A percentile compares a stretch with the other conserved stretches of the same genome.
Conservation (phyloP, 2,888 invertebrate genomes). For the Iselma pallidipennis region DNA sequence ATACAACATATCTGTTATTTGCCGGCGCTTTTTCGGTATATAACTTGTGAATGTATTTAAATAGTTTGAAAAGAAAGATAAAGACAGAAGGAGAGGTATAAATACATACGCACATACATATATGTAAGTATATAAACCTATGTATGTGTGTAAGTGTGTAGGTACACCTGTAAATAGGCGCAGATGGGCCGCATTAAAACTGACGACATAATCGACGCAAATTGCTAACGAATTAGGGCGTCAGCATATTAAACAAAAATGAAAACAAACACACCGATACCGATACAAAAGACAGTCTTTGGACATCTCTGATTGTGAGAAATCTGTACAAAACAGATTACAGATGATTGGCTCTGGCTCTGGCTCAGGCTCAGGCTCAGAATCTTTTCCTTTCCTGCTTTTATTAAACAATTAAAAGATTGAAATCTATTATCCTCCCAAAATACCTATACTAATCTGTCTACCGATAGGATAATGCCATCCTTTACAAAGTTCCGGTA, state of each 20-base stretch:
- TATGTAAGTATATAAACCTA: not conserved
- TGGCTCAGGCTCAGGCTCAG: slow-evolving; percentile 4
- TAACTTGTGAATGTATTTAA: slow-evolving; percentile 13
- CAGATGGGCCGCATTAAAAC: slow-evolving; percentile 17
- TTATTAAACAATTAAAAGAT: not conserved
- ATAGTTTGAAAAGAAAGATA: slow-evolving; percentile 8
- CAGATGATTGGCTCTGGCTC: too few relatives aligned
- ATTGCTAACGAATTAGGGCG: slow-evolving; percentile 14
- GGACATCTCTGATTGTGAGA: too few relatives aligned
- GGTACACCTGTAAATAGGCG: slow-evolving; percentile 5
- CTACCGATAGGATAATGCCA: too few relatives aligned
- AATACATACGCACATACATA: not conserved
- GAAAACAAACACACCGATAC: not conserved
- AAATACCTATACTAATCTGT: too few relatives aligned
- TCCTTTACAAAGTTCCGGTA: too few relatives aligned
- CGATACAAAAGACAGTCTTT: too few relatives aligned
- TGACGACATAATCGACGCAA: slow-evolving; percentile 26
- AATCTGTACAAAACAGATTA: too few relatives aligned
- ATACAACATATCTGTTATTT: slow-evolving; percentile 55
- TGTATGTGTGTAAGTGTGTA: not conserved
- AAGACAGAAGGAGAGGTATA: slow-evolving; percentile 8
- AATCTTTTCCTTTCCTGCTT: not conserved
- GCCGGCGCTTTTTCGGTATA: slow-evolving; percentile 45
- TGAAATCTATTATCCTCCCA: too few relatives aligned
- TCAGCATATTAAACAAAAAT: slow-evolving; percentile 8